A percentile compares a stretch with the other conserved stretches of the same genome.
phyloP scores from a whole-genome alignment of 2,113 vertebrate genomes.

The Chaenogobius annularis region DNA sequence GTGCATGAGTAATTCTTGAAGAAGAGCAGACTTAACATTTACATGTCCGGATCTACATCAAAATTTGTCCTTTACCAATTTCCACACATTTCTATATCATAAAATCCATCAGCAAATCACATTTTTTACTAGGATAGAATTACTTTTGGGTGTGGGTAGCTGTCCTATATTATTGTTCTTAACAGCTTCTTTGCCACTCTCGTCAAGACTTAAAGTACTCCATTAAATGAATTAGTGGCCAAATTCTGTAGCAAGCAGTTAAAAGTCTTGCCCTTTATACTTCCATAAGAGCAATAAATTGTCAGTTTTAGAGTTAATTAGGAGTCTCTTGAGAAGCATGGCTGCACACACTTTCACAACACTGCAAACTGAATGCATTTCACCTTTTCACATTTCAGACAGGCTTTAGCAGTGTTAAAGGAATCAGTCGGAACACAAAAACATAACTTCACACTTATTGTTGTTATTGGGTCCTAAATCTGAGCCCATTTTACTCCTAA shows the following conservation, averaged over 20 bases:
- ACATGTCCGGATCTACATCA: no score
- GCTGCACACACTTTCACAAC: conserved; percentile 1
- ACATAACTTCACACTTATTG: no score
- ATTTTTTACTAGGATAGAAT: conserved; percentile 22
- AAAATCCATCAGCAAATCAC: no score
- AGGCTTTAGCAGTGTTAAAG: no score
- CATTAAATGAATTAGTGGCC: conserved; percentile 51
- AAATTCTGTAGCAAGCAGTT: conserved; percentile 41
- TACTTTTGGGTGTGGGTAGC: conserved; percentile 21
- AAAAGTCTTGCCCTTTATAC: conserved; percentile 33
- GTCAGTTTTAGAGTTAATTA: conserved; percentile 28
- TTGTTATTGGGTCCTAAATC: no score
- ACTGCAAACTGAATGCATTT: conserved; percentile 6
- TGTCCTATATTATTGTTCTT: conserved; percentile 31
- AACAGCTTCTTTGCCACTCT: conserved; percentile 50
- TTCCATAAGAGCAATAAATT: conserved; percentile 7
- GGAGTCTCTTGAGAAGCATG: conserved; percentile 17
- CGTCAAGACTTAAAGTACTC: conserved; percentile 59
- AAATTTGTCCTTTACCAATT: no score
- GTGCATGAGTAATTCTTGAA: no score
- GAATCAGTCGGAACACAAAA: no score
- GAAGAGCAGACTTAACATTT: no score
- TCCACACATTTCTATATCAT: no score
- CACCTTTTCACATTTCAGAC: conserved; percentile 24
- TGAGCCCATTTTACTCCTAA: no score